Conservation (phyloP, 2,888 invertebrate genomes). For the Tubulanus polymorphus region DNA sequence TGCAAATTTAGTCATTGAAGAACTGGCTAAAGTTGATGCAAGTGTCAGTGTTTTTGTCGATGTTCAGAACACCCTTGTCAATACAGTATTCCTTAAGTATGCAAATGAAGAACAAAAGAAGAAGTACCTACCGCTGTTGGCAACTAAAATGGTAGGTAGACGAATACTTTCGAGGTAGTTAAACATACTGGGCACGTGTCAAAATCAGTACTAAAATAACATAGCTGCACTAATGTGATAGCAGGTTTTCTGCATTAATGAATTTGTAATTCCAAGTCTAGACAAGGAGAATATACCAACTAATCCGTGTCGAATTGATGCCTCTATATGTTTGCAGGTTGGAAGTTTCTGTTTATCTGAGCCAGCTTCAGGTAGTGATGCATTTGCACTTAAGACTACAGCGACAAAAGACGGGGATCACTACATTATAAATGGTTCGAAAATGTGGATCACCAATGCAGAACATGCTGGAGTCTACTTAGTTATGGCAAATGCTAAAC, state of each 20-base stretch:
- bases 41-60: conserved; percentile 84
- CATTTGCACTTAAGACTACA: conserved; percentile 87
- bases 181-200: too few relatives aligned
- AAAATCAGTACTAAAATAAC: too few relatives aligned
- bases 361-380: conserved; percentile 87
- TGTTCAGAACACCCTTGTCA: conserved; percentile 92
- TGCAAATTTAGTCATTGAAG: conserved; percentile 85
- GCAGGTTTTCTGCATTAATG: too few relatives aligned
- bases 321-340: too few relatives aligned
- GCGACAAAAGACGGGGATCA: conserved; percentile 86
- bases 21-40: conserved; percentile 88
- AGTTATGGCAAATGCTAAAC: conserved; percentile 91
- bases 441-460: conserved; percentile 98
- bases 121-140: conserved; percentile 81
- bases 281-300: too few relatives aligned
- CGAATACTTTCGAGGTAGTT: too few relatives aligned
- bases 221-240: too few relatives aligned
- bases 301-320: too few relatives aligned
- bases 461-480: conserved; percentile 88
- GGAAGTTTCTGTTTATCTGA: conserved; percentile 93
- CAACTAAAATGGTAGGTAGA: conserved; percentile 80
- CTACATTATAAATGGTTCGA: conserved; percentile 86
- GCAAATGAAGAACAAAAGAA: conserved; percentile 84
- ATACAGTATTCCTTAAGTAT: conserved; percentile 75
- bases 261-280: too few relatives aligned